Evolutionary conservation across 2,797 vertebrate species (phyloP).

Genomic region (Thaleichthys pacificus): DNA sequence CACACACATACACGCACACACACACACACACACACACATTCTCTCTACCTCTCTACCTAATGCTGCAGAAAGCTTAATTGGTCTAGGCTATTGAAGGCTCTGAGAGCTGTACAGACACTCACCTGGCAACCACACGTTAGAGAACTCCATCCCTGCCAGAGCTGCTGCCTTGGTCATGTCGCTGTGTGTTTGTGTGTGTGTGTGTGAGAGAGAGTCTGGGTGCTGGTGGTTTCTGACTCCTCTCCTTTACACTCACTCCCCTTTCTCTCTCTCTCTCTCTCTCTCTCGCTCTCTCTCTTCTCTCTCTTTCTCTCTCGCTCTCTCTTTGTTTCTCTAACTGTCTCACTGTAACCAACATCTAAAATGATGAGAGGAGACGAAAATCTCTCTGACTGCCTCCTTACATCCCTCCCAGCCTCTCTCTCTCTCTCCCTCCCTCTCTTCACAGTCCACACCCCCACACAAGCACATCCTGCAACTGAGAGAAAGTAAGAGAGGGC

Average conservation of each 20-base stretch:
- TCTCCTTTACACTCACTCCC: slow-evolving; percentile 34
- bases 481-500: slow-evolving; percentile 30
- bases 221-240: neutral
- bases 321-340: slow-evolving; percentile 27
- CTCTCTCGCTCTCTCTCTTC: slow-evolving; percentile 43
- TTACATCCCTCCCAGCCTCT: slow-evolving; percentile 32
- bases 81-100: slow-evolving; percentile 55
- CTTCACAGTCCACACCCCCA: slow-evolving; percentile 45
- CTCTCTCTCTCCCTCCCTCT: slow-evolving; percentile 21
- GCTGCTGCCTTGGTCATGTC: slow-evolving; percentile 74
- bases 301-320: slow-evolving; percentile 41
- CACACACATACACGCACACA: slow-evolving; percentile 9
- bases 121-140: slow-evolving; percentile 82
- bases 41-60: neutral
- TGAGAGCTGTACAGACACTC: slow-evolving; percentile 65
- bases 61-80: slow-evolving; percentile 60
- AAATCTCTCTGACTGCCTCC: slow-evolving; percentile 22
- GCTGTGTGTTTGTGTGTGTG: slow-evolving; percentile 45
- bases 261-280: slow-evolving; percentile 37
- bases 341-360: slow-evolving; percentile 45
- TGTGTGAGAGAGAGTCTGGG: slow-evolving; percentile 41
- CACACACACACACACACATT: slow-evolving; percentile 17
- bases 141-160: slow-evolving; percentile 77
- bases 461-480: slow-evolving; percentile 62
- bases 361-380: slow-evolving; percentile 58